These are phyloP conservation scores for Germaria angustata DNA, from an alignment of 2,888 invertebrate genomes.

Conservation along the genomic window DNA sequence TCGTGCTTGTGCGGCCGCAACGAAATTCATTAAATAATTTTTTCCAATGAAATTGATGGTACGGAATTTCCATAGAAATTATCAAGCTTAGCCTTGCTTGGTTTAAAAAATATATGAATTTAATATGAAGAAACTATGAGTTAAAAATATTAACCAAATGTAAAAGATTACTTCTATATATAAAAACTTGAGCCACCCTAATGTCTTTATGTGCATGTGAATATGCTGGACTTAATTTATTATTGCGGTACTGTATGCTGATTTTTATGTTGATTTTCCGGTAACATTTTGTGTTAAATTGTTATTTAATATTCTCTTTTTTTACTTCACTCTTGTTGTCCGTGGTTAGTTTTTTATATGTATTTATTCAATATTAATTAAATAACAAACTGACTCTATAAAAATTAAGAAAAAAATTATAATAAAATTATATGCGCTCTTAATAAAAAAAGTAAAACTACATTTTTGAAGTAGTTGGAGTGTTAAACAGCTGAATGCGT, in stretches of 20 bases:
- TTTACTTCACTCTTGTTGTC: not conserved
- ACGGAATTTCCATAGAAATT: too few species aligned
- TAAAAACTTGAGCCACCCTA: not conserved
- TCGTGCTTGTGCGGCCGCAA: too few species aligned
- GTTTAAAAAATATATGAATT: too few species aligned
- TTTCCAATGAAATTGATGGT: too few species aligned
- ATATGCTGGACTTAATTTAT: conserved; percentile 32
- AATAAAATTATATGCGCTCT: not conserved
- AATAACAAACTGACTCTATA: conserved; percentile 8
- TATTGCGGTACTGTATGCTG: conserved; percentile 51
- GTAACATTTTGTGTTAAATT: conserved; percentile 57
- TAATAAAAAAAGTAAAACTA: conserved; percentile 3
- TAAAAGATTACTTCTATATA: too few species aligned
- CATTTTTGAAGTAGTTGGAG: not conserved
- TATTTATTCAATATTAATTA: conserved; percentile 19
- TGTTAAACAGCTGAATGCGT: not conserved
- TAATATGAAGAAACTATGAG: too few species aligned
- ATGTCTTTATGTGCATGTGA: not conserved
- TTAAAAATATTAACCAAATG: too few species aligned
- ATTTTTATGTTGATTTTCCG: conserved; percentile 61
- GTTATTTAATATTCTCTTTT: conserved; percentile 47
- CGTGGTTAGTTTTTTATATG: conserved; percentile 3
- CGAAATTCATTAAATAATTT: too few species aligned
- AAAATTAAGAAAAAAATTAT: conserved; percentile 13
- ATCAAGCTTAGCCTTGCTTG: too few species aligned